Conservation (phyloP, 2,113 vertebrate genomes). For the Axis porcinus region DNA sequence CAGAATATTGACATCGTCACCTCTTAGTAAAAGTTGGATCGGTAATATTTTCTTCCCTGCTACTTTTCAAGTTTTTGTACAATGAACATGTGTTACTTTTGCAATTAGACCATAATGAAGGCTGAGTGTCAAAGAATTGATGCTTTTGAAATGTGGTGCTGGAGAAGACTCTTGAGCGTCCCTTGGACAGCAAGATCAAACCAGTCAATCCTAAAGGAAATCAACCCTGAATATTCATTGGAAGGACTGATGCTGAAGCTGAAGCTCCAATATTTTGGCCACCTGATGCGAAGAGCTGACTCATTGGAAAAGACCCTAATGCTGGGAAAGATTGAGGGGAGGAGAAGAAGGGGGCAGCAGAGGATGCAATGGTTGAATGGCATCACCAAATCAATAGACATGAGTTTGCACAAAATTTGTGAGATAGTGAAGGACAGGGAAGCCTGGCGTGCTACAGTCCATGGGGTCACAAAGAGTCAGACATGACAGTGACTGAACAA, state of each 20-base stretch:
- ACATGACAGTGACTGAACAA: background rate
- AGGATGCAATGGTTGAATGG: background rate
- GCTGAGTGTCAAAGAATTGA: background rate
- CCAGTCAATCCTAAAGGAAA: background rate
- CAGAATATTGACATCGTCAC: background rate
- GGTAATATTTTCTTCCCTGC: background rate
- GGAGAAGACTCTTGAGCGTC: background rate
- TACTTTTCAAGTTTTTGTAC: background rate
- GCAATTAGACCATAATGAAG: background rate
- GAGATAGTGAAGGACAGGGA: background rate
- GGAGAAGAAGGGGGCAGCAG: background rate
- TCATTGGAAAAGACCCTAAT: background rate
- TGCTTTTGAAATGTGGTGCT: background rate
- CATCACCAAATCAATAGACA: rapidly evolving
- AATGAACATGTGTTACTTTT: background rate
- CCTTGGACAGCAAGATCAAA: background rate
- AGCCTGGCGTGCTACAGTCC: background rate
- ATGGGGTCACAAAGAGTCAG: background rate
- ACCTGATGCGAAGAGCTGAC: rapidly evolving
- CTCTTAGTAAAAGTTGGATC: background rate
- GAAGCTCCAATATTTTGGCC: background rate
- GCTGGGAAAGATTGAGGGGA: background rate
- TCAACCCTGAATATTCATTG: background rate
- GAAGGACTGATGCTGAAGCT: background rate
- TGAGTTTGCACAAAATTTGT: background rate